Evolutionary conservation across 2,797 vertebrate species (phyloP).

Genomic region (Coregonus ussuriensis): DNA sequence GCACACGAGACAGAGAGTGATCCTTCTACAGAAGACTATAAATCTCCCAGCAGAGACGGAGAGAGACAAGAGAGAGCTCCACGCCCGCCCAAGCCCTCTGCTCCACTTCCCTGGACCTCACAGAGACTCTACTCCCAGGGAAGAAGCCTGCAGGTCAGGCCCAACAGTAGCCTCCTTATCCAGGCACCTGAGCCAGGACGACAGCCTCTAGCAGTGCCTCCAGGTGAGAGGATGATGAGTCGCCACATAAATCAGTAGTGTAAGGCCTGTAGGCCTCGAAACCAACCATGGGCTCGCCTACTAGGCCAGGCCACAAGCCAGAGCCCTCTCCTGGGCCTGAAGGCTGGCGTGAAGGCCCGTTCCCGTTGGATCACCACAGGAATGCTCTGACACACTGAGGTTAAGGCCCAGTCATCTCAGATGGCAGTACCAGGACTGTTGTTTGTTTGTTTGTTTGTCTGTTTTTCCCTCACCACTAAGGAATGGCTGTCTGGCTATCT

Average conservation of each 20-base stretch:
- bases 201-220: constrained; percentile 6
- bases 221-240: constrained; percentile 19
- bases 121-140: constrained; percentile 60
- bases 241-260: constrained; percentile 23
- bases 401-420: constrained; percentile 47
- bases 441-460: constrained; percentile 52
- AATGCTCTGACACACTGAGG: constrained; percentile 33
- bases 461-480: constrained; percentile 34
- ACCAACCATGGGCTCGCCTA: constrained; percentile 11
- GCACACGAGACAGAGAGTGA: constrained; percentile 79
- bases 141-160: constrained; percentile 59
- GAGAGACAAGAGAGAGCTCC: constrained; percentile 63
- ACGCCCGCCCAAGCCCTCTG: constrained; percentile 75
- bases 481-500: constrained; percentile 62
- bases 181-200: neutral
- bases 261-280: neutral
- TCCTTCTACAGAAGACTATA: constrained; percentile 79
- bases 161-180: constrained; percentile 7
- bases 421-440: neutral
- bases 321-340: constrained; percentile 28
- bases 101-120: constrained; percentile 76
- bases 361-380: constrained; percentile 26
- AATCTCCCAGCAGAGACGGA: constrained; percentile 78
- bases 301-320: constrained; percentile 24
- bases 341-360: constrained; percentile 20